Percentiles rank a stretch among this genome's conserved stretches.
Evolutionary conservation across 1,140 invertebrate genomes (phyloP).

Genomic region (Neuroterus valhalla): DNA sequence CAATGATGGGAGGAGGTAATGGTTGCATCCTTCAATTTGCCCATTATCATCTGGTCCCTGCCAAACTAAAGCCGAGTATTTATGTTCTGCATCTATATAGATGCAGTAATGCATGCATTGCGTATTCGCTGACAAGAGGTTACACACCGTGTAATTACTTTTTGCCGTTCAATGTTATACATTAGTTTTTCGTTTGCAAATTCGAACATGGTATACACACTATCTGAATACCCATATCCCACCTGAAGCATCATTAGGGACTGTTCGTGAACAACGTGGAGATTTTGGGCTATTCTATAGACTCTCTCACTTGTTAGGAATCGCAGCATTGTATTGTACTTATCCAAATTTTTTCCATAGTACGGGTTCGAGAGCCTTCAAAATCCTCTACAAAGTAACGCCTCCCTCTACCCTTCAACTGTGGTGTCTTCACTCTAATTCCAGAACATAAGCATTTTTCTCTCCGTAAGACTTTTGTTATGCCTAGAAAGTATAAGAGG

Average conservation of each 20-base stretch:
- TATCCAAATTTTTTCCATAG: too few relatives aligned
- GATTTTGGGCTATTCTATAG: too few relatives aligned
- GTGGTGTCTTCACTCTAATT: too few relatives aligned
- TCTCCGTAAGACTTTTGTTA: too few relatives aligned
- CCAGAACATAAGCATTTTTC: too few relatives aligned
- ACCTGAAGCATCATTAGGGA: constrained; percentile 32
- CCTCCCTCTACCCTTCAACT: too few relatives aligned
- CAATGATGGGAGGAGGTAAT: constrained; percentile 60
- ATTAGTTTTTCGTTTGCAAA: constrained; percentile 71
- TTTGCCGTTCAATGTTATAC: constrained; percentile 65
- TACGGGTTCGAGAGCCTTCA: too few relatives aligned
- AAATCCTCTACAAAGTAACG: too few relatives aligned
- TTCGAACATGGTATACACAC: constrained; percentile 62
- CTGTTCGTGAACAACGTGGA: too few relatives aligned
- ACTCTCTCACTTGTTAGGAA: too few relatives aligned
- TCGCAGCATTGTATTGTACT: too few relatives aligned
- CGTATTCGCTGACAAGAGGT: constrained; percentile 63
- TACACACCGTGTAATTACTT: constrained; percentile 69
- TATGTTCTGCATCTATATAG: constrained; percentile 62
- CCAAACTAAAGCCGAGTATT: constrained; percentile 66
- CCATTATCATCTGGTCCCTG: constrained; percentile 67
- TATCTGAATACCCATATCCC: constrained; percentile 40
- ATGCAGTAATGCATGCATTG: constrained; percentile 70
- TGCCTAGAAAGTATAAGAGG: too few relatives aligned
- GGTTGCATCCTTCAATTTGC: constrained; percentile 66